phyloP scores from a whole-genome alignment of 1,140 invertebrate genomes.

The Pogonognathellus flavescens region DNA sequence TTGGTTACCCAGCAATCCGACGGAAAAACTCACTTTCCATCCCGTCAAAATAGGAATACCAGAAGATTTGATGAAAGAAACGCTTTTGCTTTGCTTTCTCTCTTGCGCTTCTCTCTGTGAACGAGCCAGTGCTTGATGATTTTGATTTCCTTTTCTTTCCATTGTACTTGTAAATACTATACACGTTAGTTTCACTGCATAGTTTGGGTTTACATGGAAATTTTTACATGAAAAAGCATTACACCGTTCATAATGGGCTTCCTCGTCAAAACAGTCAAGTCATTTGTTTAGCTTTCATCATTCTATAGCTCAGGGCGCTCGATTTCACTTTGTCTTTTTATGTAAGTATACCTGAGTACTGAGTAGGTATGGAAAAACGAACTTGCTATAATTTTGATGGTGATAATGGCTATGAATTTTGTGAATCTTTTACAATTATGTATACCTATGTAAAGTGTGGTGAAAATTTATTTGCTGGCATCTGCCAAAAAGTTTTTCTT shows the following conservation, averaged over 20 bases:
- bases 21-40: constrained; percentile 16
- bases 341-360: too few relatives aligned
- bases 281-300: not conserved
- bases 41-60: not conserved
- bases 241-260: not conserved
- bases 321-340: too few relatives aligned
- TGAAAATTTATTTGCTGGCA: too few relatives aligned
- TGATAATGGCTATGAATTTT: too few relatives aligned
- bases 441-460: too few relatives aligned
- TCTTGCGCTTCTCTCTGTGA: not conserved
- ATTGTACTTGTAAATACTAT: not conserved
- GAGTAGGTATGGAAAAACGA: too few relatives aligned
- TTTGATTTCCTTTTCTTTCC: constrained; percentile 42
- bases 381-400: too few relatives aligned
- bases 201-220: not conserved
- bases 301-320: too few relatives aligned
- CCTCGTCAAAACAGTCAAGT: not conserved
- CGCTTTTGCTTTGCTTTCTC: constrained; percentile 17
- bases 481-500: too few relatives aligned
- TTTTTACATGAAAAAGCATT: constrained; percentile 24
- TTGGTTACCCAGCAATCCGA: constrained; percentile 53
- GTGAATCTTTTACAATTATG: too few relatives aligned
- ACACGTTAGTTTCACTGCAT: not conserved
- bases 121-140: constrained; percentile 23
- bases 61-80: constrained; percentile 46